Percentiles rank a stretch among this genome's conserved stretches.
These are phyloP conservation scores for Brachionus rotundiformis DNA, from an alignment of 1,140 invertebrate genomes.

Conservation along the genomic window DNA sequence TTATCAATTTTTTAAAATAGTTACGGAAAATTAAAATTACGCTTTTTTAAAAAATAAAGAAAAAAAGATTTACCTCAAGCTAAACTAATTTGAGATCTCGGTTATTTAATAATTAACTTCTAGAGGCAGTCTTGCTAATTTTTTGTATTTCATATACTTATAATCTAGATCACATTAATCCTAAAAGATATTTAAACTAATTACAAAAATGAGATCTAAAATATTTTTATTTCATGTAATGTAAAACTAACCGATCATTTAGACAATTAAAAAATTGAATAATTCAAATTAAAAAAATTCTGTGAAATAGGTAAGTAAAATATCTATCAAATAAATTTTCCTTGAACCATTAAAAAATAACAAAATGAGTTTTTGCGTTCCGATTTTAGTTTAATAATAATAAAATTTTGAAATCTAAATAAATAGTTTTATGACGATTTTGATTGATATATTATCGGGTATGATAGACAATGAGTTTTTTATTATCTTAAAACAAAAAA, in stretches of 20 bases:
- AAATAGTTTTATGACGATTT: slow-evolving; percentile 9
- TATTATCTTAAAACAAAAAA: background rate
- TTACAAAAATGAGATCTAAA: no score
- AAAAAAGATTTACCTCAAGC: background rate
- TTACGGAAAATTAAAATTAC: background rate
- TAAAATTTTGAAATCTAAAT: background rate
- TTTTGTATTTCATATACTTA: background rate
- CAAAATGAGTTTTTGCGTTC: background rate
- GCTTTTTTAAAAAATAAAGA: background rate
- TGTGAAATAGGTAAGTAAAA: background rate
- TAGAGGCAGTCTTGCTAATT: background rate
- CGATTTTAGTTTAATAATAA: background rate
- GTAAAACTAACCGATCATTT: no score
- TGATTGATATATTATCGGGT: slow-evolving; percentile 4
- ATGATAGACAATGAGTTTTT: slow-evolving; percentile 1
- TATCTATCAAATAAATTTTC: background rate
- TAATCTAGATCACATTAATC: background rate
- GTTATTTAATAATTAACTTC: background rate
- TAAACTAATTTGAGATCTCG: background rate
- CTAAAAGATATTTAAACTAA: background rate
- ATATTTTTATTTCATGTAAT: no score
- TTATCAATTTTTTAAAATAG: background rate
- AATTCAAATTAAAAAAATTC: background rate
- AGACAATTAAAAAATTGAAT: no score
- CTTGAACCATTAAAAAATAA: background rate